These are phyloP conservation scores for Limnephilus rhombicus DNA, from an alignment of 2,888 invertebrate genomes.

Conservation along the genomic window DNA sequence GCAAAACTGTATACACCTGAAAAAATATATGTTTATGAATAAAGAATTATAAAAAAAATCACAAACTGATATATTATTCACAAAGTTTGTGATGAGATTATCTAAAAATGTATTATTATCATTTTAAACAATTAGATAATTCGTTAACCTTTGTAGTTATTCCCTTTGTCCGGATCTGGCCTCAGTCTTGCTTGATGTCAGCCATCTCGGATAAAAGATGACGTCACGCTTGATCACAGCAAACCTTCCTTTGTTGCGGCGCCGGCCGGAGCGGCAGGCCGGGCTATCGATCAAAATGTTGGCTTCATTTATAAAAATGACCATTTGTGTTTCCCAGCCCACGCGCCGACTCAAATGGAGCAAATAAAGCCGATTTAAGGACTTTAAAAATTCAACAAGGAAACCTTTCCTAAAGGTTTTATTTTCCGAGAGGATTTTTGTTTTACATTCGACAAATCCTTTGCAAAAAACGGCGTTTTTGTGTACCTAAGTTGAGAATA, in stretches of 20 bases:
- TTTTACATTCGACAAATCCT: background rate
- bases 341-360: background rate
- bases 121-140: too few species aligned
- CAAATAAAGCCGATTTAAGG: background rate
- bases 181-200: slow-evolving; percentile 30
- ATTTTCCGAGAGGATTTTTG: background rate
- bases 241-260: slow-evolving; percentile 46
- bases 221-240: slow-evolving; percentile 59
- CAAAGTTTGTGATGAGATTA: too few species aligned
- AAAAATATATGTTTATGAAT: too few species aligned
- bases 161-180: background rate
- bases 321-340: slow-evolving; percentile 20
- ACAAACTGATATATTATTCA: too few species aligned
- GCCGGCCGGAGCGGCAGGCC: slow-evolving; percentile 39
- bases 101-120: too few species aligned
- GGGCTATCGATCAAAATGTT: slow-evolving; percentile 52
- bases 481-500: background rate
- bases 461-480: background rate
- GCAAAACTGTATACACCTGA: too few species aligned
- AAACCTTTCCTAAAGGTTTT: slow-evolving; percentile 1
- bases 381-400: background rate
- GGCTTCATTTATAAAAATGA: slow-evolving; percentile 53
- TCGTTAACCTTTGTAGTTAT: background rate
- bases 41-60: too few species aligned
- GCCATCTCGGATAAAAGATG: slow-evolving; percentile 55